Conservation (phyloP, 2,888 invertebrate species). For the Alsophila aescularia region DNA sequence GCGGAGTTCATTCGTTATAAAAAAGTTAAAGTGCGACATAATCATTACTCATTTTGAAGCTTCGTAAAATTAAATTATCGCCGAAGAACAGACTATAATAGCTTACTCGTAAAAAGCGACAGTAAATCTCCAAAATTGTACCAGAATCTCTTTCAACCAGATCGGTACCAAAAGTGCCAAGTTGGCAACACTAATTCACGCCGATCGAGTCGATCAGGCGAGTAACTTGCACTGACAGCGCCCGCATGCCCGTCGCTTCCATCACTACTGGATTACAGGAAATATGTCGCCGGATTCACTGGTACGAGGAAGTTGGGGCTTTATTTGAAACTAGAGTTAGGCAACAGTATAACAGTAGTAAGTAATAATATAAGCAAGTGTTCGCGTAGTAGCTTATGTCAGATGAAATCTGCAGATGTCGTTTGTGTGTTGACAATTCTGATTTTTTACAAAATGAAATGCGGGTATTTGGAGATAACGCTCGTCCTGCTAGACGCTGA, state of each 20-base stretch:
- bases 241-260: constrained; percentile 15
- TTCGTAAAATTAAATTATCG: not conserved
- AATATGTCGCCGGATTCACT: not conserved
- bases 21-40: too few relatives aligned
- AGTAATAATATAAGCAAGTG: too few relatives aligned
- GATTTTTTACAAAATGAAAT: too few relatives aligned
- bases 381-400: too few relatives aligned
- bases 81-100: not conserved
- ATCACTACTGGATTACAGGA: constrained; percentile 2
- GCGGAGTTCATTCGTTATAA: too few relatives aligned
- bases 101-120: not conserved
- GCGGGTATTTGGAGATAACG: too few relatives aligned
- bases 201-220: constrained; percentile 11
- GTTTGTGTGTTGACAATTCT: too few relatives aligned
- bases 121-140: too few relatives aligned
- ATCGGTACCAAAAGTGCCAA: not conserved
- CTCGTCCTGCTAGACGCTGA: too few relatives aligned
- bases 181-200: constrained; percentile 6
- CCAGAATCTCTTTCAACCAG: not conserved
- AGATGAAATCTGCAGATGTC: too few relatives aligned
- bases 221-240: constrained; percentile 25
- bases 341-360: not conserved
- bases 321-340: not conserved
- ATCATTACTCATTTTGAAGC: too few relatives aligned
- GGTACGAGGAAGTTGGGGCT: not conserved